A percentile compares a stretch with the other conserved stretches of the same genome.
phyloP scores from a whole-genome alignment of 2,888 invertebrate genomes.

The Scrobipalpa atriplicella region DNA sequence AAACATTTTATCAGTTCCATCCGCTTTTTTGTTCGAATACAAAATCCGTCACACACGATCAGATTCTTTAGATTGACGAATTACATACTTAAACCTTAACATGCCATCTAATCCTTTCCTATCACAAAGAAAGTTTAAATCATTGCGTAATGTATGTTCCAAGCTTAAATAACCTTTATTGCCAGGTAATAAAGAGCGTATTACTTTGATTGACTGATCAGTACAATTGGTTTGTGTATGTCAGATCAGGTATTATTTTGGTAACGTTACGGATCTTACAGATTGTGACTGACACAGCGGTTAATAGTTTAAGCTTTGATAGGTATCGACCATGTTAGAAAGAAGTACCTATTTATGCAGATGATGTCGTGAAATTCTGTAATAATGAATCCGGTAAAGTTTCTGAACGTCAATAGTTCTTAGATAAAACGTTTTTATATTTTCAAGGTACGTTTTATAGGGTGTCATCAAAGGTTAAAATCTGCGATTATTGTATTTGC shows the following conservation, averaged over 20 bases:
- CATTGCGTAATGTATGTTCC: not conserved
- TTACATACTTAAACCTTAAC: slow-evolving; percentile 3
- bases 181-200: not conserved
- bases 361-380: not conserved
- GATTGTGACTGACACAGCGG: slow-evolving; percentile 67
- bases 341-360: slow-evolving; percentile 2
- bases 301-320: slow-evolving; percentile 67
- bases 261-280: slow-evolving; percentile 76
- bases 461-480: too few species aligned
- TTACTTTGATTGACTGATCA: not conserved
- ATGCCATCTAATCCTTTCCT: slow-evolving; percentile 31
- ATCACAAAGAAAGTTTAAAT: slow-evolving; percentile 8
- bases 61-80: not conserved
- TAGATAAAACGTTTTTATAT: too few species aligned
- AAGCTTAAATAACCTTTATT: not conserved
- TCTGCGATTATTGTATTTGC: too few species aligned
- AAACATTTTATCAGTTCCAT: not conserved
- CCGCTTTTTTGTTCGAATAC: slow-evolving; percentile 7
- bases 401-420: too few species aligned
- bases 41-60: slow-evolving; percentile 11
- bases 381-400: not conserved
- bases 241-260: slow-evolving; percentile 76
- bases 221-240: slow-evolving; percentile 48
- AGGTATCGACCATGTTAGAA: not conserved
- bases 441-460: too few species aligned